phyloP scores from a whole-genome alignment of 2,888 invertebrate species.

The Hanleya hanleyi region DNA sequence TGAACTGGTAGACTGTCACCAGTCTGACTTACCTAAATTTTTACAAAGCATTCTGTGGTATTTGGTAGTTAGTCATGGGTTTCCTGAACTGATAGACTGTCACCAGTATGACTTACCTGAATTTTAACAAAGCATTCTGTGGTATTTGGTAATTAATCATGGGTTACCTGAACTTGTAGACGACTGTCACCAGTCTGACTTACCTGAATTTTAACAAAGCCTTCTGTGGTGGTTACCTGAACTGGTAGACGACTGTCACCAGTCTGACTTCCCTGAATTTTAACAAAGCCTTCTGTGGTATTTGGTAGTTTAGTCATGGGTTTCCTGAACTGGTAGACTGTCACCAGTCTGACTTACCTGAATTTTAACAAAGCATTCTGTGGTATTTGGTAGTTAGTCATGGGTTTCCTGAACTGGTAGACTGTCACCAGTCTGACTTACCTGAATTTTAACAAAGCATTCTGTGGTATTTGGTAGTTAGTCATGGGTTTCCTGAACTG shows the following conservation, averaged over 20 bases:
- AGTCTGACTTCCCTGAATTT: no score
- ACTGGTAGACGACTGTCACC: no score
- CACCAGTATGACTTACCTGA: conserved; percentile 83
- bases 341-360: conserved; percentile 82
- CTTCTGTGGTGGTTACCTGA: no score
- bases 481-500: conserved; percentile 96
- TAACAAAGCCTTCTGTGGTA: no score
- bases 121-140: conserved; percentile 96
- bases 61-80: no score
- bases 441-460: conserved; percentile 95
- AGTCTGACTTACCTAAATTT: no score
- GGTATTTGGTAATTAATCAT: conserved; percentile 99
- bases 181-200: no score
- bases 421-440: conserved; percentile 84
- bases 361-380: conserved; percentile 97
- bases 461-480: conserved; percentile 97
- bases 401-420: conserved; percentile 96
- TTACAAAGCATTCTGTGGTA: no score
- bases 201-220: no score
- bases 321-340: conserved; percentile 46
- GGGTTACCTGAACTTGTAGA: no score
- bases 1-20: conserved; percentile 94
- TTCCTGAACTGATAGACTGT: no score
- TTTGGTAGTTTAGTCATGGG: no score
- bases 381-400: conserved; percentile 93